A percentile compares a stretch with the other conserved stretches of the same genome.
phyloP scores from a whole-genome alignment of 2,113 vertebrate species.

The Leptobrachium ailaonicum region DNA sequence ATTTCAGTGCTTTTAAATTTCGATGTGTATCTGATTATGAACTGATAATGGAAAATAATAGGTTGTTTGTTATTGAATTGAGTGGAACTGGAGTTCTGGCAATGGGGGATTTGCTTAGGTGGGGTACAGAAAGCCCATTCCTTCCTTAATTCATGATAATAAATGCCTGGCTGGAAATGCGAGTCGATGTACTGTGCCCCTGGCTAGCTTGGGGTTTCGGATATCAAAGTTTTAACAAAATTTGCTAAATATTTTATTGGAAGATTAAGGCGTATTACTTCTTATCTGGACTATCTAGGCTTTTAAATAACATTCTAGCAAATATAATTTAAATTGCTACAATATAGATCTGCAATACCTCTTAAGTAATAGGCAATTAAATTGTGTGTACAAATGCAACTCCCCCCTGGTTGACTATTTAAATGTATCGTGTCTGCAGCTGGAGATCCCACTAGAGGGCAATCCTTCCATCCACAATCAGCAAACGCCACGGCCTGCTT shows the following conservation, averaged over 20 bases:
- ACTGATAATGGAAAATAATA: constrained; percentile 32
- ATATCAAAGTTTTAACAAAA: constrained; percentile 27
- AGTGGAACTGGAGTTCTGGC: constrained; percentile 14
- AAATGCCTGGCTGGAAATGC: constrained; percentile 22
- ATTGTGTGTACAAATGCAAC: constrained; percentile 24
- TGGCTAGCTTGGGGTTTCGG: constrained; percentile 14
- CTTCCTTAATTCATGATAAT: constrained; percentile 27
- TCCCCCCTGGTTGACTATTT: constrained; percentile 3
- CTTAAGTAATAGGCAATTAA: neutral
- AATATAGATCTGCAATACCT: constrained; percentile 18
- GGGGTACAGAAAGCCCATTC: constrained; percentile 26
- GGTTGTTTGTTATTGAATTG: constrained; percentile 11
- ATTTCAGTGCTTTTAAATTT: constrained; percentile 29
- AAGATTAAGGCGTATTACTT: constrained; percentile 11
- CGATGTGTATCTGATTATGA: constrained; percentile 25
- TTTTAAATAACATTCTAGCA: constrained; percentile 28
- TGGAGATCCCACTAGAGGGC: constrained; percentile 23
- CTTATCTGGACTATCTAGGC: constrained; percentile 26
- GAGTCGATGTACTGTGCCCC: constrained; percentile 21
- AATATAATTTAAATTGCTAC: constrained; percentile 21
- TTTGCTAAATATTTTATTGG: constrained; percentile 17
- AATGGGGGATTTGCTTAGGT: constrained; percentile 10
- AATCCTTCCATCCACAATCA: constrained; percentile 13
- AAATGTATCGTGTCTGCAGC: neutral
- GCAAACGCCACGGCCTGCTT: neutral